Base-by-base conservation (phyloP, 2,888 invertebrate genomes). In the Drosophila merina region DNA sequence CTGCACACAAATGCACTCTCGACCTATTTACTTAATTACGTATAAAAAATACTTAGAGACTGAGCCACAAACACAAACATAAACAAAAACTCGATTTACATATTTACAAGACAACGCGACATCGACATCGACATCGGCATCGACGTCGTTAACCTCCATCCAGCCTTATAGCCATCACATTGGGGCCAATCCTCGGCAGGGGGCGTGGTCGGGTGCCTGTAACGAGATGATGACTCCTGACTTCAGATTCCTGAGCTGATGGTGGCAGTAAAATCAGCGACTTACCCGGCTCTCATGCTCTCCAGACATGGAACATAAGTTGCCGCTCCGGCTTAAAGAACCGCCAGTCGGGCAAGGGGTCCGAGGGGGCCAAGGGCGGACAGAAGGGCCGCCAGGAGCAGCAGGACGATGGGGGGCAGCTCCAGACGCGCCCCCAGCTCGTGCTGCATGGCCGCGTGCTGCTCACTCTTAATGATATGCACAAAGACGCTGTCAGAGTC, bases 401-500 rank as follows among this genome's bases (percentile, higher is more conserved):
- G 74, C 76, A 89, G 64, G 69, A 71, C 55, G 36, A 84, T 28
- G 40, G 82, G 82, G 72, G 91, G 91, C 71, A 89, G 74, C 63
- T 84, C 85, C 77, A 91, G 67, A 26, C 88, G 75, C 51, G 86
- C 82, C 57, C 90, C 91, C 74, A 89, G 77, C 71, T 92, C 92
- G 66, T 92, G 92, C 82, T 94, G 94, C 94, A 94, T 94, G 47
- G 94, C 94, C 31, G 94, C 94, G 67, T 94, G 94, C 72, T 94
- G 92, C 91, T 94, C 94, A 89, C 96, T 96, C 90, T 96, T 96
- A 87, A 96, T 93, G 87, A 96, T 96, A 93, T 96, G 96, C 74
- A 96, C 96, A 89, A 96, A 94, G 86, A 96, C 96, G 85, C 96
- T 96, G 77, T 96, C 96, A 71, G 96, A 95, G 91, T 96, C 96